A percentile compares a stretch with the other conserved stretches of the same genome.
Evolutionary conservation across 2,113 vertebrate genomes (phyloP).

Genomic region (Carassius carassius): DNA sequence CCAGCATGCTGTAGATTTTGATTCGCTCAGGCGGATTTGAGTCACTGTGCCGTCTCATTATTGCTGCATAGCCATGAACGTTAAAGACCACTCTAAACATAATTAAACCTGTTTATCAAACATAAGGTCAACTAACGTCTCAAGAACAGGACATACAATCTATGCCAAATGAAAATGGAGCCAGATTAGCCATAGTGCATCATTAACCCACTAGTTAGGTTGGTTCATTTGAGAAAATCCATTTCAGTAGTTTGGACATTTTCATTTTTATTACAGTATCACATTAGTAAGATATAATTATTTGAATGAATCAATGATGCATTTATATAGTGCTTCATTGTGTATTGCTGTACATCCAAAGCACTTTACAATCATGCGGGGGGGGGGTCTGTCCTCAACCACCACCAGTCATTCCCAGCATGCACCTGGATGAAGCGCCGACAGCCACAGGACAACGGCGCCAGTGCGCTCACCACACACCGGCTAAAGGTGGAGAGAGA

Average conservation of each 20-base stretch:
- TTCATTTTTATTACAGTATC: too few relatives aligned
- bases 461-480: too few relatives aligned
- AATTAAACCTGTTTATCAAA: slow-evolving; percentile 45
- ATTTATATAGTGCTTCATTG: too few relatives aligned
- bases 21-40: not conserved
- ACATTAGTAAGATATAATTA: not conserved
- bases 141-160: not conserved
- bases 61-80: slow-evolving; percentile 14
- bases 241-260: not conserved
- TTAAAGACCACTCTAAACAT: slow-evolving; percentile 47
- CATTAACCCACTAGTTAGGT: not conserved
- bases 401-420: too few relatives aligned
- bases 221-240: too few relatives aligned
- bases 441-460: too few relatives aligned
- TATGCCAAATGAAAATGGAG: slow-evolving; percentile 12
- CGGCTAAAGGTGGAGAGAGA: too few relatives aligned
- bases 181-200: not conserved
- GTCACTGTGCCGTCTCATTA: not conserved
- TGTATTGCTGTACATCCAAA: too few relatives aligned
- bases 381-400: too few relatives aligned
- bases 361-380: too few relatives aligned
- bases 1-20: not conserved
- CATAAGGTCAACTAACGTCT: slow-evolving; percentile 28
- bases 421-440: too few relatives aligned
- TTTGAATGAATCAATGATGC: too few relatives aligned